phyloP scores from a whole-genome alignment of 2,113 vertebrate species.

The Dasyurus viverrinus region DNA sequence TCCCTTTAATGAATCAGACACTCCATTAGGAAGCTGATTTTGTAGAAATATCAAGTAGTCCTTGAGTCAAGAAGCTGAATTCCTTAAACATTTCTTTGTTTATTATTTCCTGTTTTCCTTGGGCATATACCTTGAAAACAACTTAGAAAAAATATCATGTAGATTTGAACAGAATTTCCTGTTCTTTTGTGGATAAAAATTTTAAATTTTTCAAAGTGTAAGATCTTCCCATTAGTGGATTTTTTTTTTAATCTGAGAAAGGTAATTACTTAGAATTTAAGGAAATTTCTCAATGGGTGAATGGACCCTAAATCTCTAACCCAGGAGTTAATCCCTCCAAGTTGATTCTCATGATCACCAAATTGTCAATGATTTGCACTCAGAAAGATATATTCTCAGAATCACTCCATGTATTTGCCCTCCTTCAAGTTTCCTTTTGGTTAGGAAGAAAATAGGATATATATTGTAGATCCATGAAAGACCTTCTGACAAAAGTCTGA shows the following conservation, averaged over 20 bases:
- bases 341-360: neutral
- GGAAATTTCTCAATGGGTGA: neutral
- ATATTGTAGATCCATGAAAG: neutral
- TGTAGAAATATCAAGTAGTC: too few relatives aligned
- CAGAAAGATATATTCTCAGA: neutral
- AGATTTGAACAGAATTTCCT: neutral
- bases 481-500: neutral
- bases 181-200: neutral
- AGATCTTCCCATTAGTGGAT: neutral
- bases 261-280: neutral
- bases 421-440: neutral
- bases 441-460: neutral
- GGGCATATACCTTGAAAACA: too few relatives aligned
- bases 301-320: neutral
- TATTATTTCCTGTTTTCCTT: too few relatives aligned
- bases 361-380: too few relatives aligned
- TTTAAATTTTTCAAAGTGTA: neutral
- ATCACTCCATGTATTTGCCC: neutral
- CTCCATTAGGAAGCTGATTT: too few relatives aligned
- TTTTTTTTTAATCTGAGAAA: neutral
- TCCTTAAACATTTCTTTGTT: too few relatives aligned
- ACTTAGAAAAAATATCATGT: neutral
- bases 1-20: too few relatives aligned
- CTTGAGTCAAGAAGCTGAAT: too few relatives aligned
- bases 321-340: neutral